These are phyloP conservation scores for Epistrophella euchroma DNA, from an alignment of 2,888 invertebrate genomes.

Conservation along the genomic window DNA sequence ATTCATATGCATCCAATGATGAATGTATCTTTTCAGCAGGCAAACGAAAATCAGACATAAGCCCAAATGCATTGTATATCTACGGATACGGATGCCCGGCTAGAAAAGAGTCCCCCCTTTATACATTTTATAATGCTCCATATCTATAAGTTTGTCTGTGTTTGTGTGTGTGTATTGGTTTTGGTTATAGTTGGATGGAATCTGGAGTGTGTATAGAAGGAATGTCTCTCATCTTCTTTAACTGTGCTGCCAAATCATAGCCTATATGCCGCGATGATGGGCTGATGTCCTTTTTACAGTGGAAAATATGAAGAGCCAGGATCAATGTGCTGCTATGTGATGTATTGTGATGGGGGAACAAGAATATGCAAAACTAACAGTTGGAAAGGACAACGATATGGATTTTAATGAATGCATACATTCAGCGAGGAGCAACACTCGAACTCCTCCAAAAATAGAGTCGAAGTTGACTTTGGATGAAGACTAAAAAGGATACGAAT, in stretches of 20 bases:
- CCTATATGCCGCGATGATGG: conserved; percentile 54
- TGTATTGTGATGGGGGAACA: conserved; percentile 16
- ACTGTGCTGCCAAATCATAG: conserved; percentile 69
- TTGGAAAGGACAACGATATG: conserved; percentile 42
- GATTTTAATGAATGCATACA: conserved; percentile 67
- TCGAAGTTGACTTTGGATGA: conserved; percentile 36
- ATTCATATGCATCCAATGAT: conserved; percentile 59
- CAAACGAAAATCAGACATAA: conserved; percentile 52
- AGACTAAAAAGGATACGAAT: conserved; percentile 29
- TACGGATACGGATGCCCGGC: conserved; percentile 35
- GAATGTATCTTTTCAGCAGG: conserved; percentile 66
- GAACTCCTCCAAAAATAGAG: background rate
- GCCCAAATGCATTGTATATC: conserved; percentile 61
- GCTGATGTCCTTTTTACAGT: conserved; percentile 46
- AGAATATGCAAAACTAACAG: conserved; percentile 12
- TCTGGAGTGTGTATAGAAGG: background rate
- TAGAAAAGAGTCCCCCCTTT: background rate
- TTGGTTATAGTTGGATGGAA: background rate
- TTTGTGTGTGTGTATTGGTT: background rate
- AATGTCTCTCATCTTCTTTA: conserved; percentile 29
- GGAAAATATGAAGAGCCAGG: conserved; percentile 24
- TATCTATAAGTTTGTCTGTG: background rate
- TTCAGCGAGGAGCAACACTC: conserved; percentile 1
- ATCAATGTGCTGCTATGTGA: conserved; percentile 50
- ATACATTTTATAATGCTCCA: conserved; percentile 26